These are phyloP conservation scores for Epirrhoe alternata DNA, from an alignment of 2,888 invertebrate genomes.

Conservation along the genomic window DNA sequence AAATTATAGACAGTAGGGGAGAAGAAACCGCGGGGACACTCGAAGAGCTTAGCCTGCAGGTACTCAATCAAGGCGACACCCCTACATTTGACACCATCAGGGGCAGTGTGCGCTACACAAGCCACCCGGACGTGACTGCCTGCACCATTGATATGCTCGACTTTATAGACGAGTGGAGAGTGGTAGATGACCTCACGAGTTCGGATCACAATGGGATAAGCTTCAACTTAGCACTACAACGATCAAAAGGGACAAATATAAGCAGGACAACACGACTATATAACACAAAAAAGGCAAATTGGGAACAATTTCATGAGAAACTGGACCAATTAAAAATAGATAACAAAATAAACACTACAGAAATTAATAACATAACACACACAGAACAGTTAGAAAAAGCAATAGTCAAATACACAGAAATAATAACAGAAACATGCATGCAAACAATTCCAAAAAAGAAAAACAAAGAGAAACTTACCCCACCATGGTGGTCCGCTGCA, in stretches of 20 bases:
- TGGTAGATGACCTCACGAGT: background rate
- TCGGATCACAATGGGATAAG: background rate
- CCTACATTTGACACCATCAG: background rate
- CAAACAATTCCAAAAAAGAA: background rate
- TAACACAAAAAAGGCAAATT: slow-evolving; percentile 1
- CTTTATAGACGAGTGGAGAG: background rate
- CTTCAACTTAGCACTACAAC: background rate
- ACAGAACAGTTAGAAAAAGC: background rate
- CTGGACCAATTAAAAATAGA: slow-evolving; percentile 14
- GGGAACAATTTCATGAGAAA: slow-evolving; percentile 10
- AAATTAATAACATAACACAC: background rate
- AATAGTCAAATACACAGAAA: background rate
- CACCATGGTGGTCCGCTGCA: no score
- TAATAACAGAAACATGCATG: background rate
- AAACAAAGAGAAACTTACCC: background rate
- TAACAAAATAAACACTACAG: background rate
- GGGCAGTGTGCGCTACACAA: background rate
- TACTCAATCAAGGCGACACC: background rate
- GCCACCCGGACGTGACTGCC: background rate
- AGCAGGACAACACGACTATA: background rate
- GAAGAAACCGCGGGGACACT: background rate
- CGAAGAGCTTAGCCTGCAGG: background rate
- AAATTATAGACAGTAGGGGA: background rate
- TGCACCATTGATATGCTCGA: background rate
- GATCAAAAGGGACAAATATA: background rate